Evolutionary conservation across 2,888 invertebrate species (phyloP), one percentile per base, ranked within the genome.

Genomic region (Zaprionus lineosus): DNA sequence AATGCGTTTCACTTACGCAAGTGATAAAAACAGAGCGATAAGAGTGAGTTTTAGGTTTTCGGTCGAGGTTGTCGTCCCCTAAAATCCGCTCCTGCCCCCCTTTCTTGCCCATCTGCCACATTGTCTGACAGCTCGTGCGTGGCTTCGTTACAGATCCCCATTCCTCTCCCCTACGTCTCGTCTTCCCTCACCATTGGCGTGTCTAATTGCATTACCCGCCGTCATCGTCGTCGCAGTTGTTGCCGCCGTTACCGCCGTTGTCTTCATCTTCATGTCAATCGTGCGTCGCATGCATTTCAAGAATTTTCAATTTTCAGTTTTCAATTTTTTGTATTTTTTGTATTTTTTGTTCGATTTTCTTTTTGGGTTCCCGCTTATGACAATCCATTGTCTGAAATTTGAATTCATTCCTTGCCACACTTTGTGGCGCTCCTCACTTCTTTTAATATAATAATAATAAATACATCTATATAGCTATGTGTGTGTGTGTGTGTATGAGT

Each of bases 131-230:
- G 36, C 41, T 57, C 48, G 60, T 64, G 64, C 68, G 41, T 44
- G 21, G 37, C 16, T 12, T n/a, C 26, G 33, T 40, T 33, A 3
- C 44, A 12, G 26, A 48, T 33, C 34, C 39, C 39, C 16, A 6
- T 24, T 2, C 8, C 21, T 12, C 26, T 19, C 2, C 33, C 43
- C 33, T 11, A 1, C 8, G n/a, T n/a, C n/a, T n/a, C n/a, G n/a
- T n/a, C n/a, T 24, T 19, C 3, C 15, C 12, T 21, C 12, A 2
- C 11, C 3, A 15, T 8, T 8, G 74, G 57, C 70, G 51, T 73
- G 61, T 59, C 78, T 74, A 70, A 76, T 78, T 76, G 61, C 75
- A 68, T 76, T 78, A 68, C 60, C 56, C 52, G 50, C 14, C 48
- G 40, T 34, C 51, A 28, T 19, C 18, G 33, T 34, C 36, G 24